Conservation (phyloP, 2,113 vertebrate genomes). For the Propithecus coquereli region DNA sequence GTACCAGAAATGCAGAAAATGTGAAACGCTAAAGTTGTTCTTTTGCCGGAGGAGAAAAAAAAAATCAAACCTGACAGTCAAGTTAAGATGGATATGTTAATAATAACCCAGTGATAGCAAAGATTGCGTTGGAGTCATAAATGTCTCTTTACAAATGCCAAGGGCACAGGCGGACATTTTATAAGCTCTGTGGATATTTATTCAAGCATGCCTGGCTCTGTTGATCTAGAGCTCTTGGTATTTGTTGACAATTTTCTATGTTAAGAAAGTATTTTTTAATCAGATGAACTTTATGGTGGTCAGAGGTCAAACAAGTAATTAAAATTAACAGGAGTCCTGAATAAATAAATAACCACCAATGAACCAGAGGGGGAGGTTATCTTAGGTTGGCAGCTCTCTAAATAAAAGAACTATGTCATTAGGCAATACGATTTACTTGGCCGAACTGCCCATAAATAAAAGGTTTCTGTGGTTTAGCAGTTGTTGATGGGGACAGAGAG, state of each 20-base stretch:
- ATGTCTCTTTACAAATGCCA: background rate
- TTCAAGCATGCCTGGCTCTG: background rate
- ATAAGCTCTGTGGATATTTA: constrained; percentile 22
- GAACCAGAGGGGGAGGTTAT: background rate
- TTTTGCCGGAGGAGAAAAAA: background rate
- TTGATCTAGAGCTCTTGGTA: constrained; percentile 7
- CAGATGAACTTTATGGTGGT: constrained; percentile 25
- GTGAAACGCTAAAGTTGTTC: background rate
- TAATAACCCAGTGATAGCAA: background rate
- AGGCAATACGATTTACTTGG: background rate
- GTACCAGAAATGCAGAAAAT: background rate
- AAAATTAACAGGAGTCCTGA: background rate
- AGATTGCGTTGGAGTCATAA: background rate
- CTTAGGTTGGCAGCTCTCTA: background rate
- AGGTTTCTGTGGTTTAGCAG: background rate
- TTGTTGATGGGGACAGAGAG: background rate
- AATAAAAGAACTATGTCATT: background rate
- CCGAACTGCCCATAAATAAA: background rate
- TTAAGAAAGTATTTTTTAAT: constrained; percentile 44
- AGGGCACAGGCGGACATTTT: background rate
- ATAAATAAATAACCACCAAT: background rate
- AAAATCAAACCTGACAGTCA: background rate
- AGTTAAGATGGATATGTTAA: background rate
- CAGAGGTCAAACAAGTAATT: constrained; percentile 28
- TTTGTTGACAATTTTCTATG: constrained; percentile 41